Conservation (phyloP, 2,797 vertebrate species). For the Cyclura pinguis region DNA sequence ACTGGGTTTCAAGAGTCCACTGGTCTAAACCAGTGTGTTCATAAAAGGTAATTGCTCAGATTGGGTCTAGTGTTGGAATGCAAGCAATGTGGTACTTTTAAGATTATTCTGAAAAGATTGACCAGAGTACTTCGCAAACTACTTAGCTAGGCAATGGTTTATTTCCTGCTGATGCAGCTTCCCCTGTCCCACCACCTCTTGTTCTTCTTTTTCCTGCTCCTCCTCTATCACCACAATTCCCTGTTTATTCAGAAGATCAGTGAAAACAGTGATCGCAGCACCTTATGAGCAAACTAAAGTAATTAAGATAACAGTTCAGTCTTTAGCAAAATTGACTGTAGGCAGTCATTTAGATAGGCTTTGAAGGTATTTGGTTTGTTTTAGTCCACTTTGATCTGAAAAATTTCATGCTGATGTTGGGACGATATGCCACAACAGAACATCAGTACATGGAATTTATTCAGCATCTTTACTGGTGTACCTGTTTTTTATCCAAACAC, state of each 20-base stretch:
- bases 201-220: not conserved
- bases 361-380: slow-evolving; percentile 12
- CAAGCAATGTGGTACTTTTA: not conserved
- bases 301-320: not conserved
- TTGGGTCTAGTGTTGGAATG: not conserved
- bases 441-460: slow-evolving; percentile 25
- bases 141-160: not conserved
- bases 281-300: not conserved
- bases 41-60: not conserved
- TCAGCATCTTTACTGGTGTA: slow-evolving; percentile 18
- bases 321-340: not conserved
- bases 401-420: slow-evolving; percentile 1
- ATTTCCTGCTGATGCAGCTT: not conserved
- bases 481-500: slow-evolving; percentile 36
- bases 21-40: not conserved
- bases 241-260: not conserved
- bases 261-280: not conserved
- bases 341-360: slow-evolving; percentile 13
- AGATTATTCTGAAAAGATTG: not conserved
- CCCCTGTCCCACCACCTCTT: not conserved
- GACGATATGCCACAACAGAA: not conserved
- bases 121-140: not conserved
- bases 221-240: accelerated
- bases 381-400: slow-evolving; percentile 38
- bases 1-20: not conserved